Evolutionary conservation across 1,140 invertebrate species (phyloP), one percentile per base, ranked within the genome.

Genomic region (Epicauta chinensis): DNA sequence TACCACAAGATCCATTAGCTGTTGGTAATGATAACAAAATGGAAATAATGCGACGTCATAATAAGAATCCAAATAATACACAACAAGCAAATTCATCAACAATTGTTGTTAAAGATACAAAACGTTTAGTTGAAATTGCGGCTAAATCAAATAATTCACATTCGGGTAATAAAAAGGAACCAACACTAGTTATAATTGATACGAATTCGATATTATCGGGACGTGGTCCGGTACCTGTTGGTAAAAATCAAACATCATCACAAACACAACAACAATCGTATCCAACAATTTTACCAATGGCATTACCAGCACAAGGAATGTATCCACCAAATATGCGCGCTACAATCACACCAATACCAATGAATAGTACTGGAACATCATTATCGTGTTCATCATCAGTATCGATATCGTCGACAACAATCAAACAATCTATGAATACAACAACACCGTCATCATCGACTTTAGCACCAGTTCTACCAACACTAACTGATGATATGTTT

Each of bases 401-500:
- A 34, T 11, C 12, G 32, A 12, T 34, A n/a, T 11, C 32, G 3
- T 11, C 32, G 10, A n/a, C 32, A n/a, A 15, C 51, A 14, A 49
- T 43, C 29, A 40, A 35, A 10, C 37, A 16, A 32, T 56, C 10
- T 23, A 53, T 13, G 13, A 53, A 29, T 14, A 31, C 59, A 54
- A 60, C 65, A 56, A 53, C 57, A 11, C 46, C 62, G 29, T 65
- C 60, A 55, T 50, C 57, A 11, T 44, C 62, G 29, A 64, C 60
- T 53, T 50, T 71, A 40, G 44, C 78, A 17, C 77, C 77, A 38
- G 80, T 89, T 43, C 68, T 89, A 53, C 86, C 88, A 0, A 83
- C 86, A 3, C 73, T 92, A 3, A 91, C 88, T 3, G 89, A 93
- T 67, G 88, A 91, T 61, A 91, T 91, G 84, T 92, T 86, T 71